Conservation (phyloP, 2,888 invertebrate species). For the Eristalis tenax region DNA sequence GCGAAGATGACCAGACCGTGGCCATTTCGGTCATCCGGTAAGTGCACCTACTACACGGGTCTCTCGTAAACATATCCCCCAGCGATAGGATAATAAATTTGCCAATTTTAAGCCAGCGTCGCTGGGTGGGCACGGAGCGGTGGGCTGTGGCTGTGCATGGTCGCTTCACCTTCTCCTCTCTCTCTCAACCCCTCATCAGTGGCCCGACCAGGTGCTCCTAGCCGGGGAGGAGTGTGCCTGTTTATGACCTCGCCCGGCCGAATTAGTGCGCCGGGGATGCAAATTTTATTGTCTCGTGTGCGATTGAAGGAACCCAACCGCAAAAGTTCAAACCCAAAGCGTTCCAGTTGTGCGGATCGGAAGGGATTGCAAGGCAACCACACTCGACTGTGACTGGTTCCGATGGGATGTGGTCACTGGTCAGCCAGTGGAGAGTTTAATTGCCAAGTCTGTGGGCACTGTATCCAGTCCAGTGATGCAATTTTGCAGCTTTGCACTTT, state of each 20-base stretch:
- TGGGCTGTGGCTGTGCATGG: slow-evolving; percentile 20
- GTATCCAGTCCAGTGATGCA: slow-evolving; percentile 56
- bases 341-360: slow-evolving; percentile 20
- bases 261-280: slow-evolving; percentile 43
- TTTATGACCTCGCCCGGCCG: background rate
- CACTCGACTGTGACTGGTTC: slow-evolving; percentile 14
- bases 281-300: slow-evolving; percentile 59
- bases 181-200: background rate
- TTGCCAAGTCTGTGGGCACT: slow-evolving; percentile 41
- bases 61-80: slow-evolving; percentile 69
- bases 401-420: slow-evolving; percentile 17
- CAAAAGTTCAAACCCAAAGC: slow-evolving; percentile 56
- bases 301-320: slow-evolving; percentile 54
- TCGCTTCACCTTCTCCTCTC: background rate
- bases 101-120: slow-evolving; percentile 67
- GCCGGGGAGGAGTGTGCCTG: background rate
- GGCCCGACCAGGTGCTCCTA: background rate
- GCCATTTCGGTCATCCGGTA: slow-evolving; percentile 65
- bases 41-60: slow-evolving; percentile 71
- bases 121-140: slow-evolving; percentile 38
- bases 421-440: slow-evolving; percentile 57
- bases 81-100: slow-evolving; percentile 72
- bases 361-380: slow-evolving; percentile 24
- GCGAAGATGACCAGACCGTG: slow-evolving; percentile 48
- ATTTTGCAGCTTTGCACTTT: background rate